phyloP scores from a whole-genome alignment of 2,113 vertebrate species.

The Tyrannus savana region DNA sequence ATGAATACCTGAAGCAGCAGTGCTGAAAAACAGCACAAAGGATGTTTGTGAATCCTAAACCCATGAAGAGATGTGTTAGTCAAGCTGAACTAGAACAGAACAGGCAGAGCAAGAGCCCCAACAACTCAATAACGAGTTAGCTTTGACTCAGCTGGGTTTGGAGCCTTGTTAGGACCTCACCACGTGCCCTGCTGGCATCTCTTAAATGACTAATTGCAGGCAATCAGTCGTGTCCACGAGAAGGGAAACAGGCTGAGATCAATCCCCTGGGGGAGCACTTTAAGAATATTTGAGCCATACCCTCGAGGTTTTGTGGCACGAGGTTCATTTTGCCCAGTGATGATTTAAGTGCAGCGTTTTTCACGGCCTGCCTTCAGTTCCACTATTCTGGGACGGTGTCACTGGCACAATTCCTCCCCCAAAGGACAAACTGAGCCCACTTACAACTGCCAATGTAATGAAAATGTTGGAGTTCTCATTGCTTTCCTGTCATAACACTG shows the following conservation, averaged over 20 bases:
- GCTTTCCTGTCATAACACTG: not conserved
- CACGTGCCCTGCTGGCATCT: not conserved
- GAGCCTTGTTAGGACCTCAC: not conserved
- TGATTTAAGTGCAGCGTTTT: not conserved
- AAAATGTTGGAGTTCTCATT: not conserved
- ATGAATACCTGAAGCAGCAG: not conserved
- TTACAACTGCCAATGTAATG: not conserved
- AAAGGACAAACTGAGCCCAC: not conserved
- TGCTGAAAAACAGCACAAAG: not conserved
- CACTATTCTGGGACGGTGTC: not conserved
- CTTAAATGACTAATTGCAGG: not conserved
- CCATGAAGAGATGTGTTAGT: not conserved
- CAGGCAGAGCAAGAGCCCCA: not conserved
- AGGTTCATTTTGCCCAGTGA: not conserved
- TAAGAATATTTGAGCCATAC: not conserved
- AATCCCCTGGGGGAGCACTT: not conserved
- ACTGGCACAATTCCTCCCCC: not conserved
- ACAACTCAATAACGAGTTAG: not conserved
- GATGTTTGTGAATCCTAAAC: not conserved
- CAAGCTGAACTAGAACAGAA: not conserved
- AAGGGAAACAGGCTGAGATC: not conserved
- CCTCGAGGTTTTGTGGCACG: conserved; percentile 3
- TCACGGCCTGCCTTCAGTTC: not conserved
- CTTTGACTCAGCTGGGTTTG: not conserved
- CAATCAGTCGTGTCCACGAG: not conserved